phyloP scores from a whole-genome alignment of 2,797 vertebrate species.

The Dendrocincla fuliginosa region DNA sequence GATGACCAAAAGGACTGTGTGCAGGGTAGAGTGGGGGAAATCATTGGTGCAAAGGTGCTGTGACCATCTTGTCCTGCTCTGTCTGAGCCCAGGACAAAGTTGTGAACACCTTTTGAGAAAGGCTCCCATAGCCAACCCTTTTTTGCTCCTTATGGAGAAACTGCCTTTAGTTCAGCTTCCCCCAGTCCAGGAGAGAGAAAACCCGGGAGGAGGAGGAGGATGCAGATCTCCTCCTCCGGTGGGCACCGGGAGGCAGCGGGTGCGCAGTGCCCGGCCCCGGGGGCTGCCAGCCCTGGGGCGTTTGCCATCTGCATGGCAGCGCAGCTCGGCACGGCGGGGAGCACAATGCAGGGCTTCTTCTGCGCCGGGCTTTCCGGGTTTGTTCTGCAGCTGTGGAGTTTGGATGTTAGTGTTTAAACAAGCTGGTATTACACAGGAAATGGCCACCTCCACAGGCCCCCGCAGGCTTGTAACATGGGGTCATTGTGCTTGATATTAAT shows the following conservation, averaged over 20 bases:
- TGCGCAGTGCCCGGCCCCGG: neutral
- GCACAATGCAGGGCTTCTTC: slow-evolving; percentile 79
- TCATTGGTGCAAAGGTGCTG: neutral
- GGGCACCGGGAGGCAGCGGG: neutral
- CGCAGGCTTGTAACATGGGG: slow-evolving; percentile 78
- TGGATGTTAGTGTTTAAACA: slow-evolving; percentile 83
- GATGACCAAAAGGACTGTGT: accelerated
- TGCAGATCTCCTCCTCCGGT: neutral
- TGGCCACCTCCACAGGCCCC: slow-evolving; percentile 81
- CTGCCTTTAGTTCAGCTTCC: neutral
- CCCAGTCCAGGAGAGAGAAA: neutral
- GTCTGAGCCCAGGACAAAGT: too few species aligned
- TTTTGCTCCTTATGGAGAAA: neutral
- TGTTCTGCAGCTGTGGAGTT: slow-evolving; percentile 81
- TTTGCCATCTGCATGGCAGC: slow-evolving; percentile 72
- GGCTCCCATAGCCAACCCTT: neutral
- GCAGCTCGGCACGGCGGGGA: slow-evolving; percentile 50
- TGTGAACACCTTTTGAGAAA: neutral
- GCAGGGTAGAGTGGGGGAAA: neutral
- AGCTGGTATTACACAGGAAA: slow-evolving; percentile 85
- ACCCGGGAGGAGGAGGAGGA: neutral
- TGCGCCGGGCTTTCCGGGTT: slow-evolving; percentile 76
- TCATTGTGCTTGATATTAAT: slow-evolving; percentile 81
- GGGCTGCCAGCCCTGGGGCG: neutral
- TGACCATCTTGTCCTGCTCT: neutral